A percentile compares a stretch with the other conserved stretches of the same genome.
These are phyloP conservation scores for Plectrocnemia conspersa DNA, from an alignment of 1,140 invertebrate genomes.

Conservation along the genomic window DNA sequence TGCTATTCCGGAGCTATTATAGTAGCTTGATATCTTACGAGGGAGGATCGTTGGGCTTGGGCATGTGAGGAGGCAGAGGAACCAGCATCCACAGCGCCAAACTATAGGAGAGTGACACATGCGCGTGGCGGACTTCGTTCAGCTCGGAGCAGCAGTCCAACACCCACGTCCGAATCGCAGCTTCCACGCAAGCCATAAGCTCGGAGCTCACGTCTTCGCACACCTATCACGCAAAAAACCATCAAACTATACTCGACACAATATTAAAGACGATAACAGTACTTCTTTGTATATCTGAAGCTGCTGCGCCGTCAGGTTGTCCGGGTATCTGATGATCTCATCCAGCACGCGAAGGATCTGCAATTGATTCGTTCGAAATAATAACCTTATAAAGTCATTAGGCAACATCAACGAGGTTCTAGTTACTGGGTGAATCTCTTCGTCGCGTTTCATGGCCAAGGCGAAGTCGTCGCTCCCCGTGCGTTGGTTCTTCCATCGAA, in stretches of 20 bases:
- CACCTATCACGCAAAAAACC: conserved; percentile 12
- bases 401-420: background rate
- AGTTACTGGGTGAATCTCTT: conserved; percentile 26
- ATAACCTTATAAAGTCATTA: background rate
- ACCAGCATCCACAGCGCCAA: conserved; percentile 20
- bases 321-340: conserved; percentile 28
- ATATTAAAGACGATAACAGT: background rate
- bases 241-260: background rate
- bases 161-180: conserved; percentile 21
- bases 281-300: conserved; percentile 30
- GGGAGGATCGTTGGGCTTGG: conserved; percentile 13
- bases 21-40: conserved; percentile 8
- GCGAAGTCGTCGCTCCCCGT: conserved; percentile 15
- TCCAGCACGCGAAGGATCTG: conserved; percentile 27
- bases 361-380: conserved; percentile 13
- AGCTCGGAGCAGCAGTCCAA: background rate
- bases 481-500: conserved; percentile 19
- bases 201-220: conserved; percentile 18
- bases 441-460: conserved; percentile 18
- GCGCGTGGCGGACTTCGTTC: conserved; percentile 11
- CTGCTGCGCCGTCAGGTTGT: conserved; percentile 13
- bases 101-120: background rate
- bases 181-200: conserved; percentile 11
- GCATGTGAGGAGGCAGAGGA: conserved; percentile 17
- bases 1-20: conserved; percentile 4